Conservation (phyloP, 2,888 invertebrate species). For the Cotesia congregata region DNA sequence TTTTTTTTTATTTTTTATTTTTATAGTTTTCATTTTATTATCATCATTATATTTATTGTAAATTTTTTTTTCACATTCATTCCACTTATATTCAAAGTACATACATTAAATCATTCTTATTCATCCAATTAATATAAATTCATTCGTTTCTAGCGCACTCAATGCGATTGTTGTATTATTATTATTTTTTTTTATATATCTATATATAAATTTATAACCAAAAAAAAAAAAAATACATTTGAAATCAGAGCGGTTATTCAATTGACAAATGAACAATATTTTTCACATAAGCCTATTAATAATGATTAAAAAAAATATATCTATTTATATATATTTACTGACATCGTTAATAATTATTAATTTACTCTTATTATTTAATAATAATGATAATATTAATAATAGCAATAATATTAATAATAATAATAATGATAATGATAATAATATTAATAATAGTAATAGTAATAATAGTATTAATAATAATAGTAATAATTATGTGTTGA, state of each 20-base stretch:
- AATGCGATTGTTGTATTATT: constrained; percentile 19
- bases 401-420: background rate
- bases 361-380: constrained; percentile 28
- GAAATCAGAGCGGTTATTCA: constrained; percentile 13
- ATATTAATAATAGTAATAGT: background rate
- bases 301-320: constrained; percentile 30
- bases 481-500: background rate
- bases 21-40: constrained; percentile 32
- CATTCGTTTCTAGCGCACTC: constrained; percentile 31
- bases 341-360: constrained; percentile 18
- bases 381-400: background rate
- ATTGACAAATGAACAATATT: constrained; percentile 21
- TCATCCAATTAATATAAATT: constrained; percentile 26
- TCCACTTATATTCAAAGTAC: constrained; percentile 14
- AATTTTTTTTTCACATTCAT: constrained; percentile 38
- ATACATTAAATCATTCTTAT: constrained; percentile 11
- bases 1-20: constrained; percentile 40
- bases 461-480: background rate
- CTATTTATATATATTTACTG: constrained; percentile 15
- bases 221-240: constrained; percentile 27
- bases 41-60: constrained; percentile 38
- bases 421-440: background rate
- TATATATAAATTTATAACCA: constrained; percentile 13
- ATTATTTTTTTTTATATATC: constrained; percentile 24
- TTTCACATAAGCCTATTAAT: constrained; percentile 1